Evolutionary conservation across 2,888 invertebrate species (phyloP), one percentile per base, ranked within the genome.

Genomic region (Caradrina kadenii): DNA sequence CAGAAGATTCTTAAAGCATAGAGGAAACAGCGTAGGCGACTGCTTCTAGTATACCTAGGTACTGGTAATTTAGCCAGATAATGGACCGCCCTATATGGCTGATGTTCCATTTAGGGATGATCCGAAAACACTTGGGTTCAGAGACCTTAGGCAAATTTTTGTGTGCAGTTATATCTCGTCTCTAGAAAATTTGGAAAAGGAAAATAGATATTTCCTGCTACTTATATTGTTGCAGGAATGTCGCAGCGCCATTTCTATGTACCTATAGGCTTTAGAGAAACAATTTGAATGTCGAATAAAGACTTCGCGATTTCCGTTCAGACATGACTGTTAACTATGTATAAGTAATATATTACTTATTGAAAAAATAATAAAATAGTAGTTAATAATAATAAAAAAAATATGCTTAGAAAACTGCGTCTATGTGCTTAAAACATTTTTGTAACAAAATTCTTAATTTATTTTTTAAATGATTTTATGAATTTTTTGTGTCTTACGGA

Each of bases 401-500:
- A 21, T 39, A 71, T 78, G 78, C 74, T 74, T 74, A 58, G 45
- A 60, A 53, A 58, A 78, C 48, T 56, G 64, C 60, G 45, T 72
- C 39, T 26, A 54, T 66, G 66, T 73, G 77, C 70, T 58, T 73
- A 26, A 78, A 49, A 26, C n/a, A 19, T 48, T 52, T 71, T 55
- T 52, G 4, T 50, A 49, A 55, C n/a, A 31, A 15, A 0, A 48
- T 50, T 55, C 0, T 19, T 35, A 15, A 11, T 48, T 55, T 50
- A 39, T n/a, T 50, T 53, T 22, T 17, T 6, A 2, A 15, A 54
- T 39, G 31, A 45, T 1, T 17, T 22, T n/a, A 53, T 49, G 0
- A 15, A 62, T 71, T 68, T 71, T 68, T 67, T 55, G 69, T 71
- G 68, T 64, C 63, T 66, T 67, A 87, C 89, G 88, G 89, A 71